phyloP scores from a whole-genome alignment of 2,113 vertebrate species.

The Tragelaphus imberbis region DNA sequence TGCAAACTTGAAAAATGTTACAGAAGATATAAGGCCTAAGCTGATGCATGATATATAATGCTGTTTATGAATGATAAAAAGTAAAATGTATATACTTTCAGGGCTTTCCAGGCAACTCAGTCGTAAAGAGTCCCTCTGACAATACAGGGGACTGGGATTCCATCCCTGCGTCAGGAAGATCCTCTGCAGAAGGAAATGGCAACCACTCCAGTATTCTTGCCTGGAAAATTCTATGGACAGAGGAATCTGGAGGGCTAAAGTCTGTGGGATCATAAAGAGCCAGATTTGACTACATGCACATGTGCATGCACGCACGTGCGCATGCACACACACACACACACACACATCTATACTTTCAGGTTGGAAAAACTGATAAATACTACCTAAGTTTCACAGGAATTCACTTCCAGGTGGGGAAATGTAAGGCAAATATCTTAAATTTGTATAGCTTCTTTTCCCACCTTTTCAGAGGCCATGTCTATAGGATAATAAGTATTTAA shows the following conservation, averaged over 20 bases:
- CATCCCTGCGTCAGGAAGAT: background rate
- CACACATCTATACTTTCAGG: background rate
- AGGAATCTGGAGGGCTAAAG: background rate
- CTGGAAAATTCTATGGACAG: background rate
- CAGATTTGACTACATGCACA: background rate
- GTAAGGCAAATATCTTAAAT: background rate
- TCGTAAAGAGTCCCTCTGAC: background rate
- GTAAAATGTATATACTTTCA: background rate
- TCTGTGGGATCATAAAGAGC: background rate
- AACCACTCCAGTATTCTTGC: background rate
- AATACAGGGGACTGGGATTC: background rate
- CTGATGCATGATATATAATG: background rate
- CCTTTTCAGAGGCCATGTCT: background rate
- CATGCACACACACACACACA: background rate
- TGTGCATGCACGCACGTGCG: fast-evolving
- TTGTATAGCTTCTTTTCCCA: background rate
- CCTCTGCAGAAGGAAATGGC: background rate
- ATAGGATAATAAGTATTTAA: background rate
- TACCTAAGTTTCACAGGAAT: background rate
- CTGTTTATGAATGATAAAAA: background rate
- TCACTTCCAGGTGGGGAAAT: background rate
- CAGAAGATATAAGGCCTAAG: background rate
- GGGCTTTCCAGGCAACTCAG: background rate
- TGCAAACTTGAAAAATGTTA: background rate
- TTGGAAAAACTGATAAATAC: background rate